Conservation (phyloP, 2,888 invertebrate species). For the Amblyjoppa proteus region DNA sequence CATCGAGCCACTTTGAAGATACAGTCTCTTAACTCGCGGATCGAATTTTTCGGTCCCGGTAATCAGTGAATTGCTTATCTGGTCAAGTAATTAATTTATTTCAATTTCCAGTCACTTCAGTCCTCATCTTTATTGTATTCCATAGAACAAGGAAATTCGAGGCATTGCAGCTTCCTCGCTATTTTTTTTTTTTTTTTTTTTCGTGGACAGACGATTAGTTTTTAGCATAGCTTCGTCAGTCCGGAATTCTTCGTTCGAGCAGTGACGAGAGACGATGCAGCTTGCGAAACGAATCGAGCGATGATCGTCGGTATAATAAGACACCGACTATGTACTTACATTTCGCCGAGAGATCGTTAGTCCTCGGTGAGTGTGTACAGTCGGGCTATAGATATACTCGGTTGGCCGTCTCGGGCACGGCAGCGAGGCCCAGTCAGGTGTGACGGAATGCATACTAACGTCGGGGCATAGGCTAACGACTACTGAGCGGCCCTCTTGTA, state of each 20-base stretch:
- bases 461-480: constrained; percentile 83
- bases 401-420: constrained; percentile 63
- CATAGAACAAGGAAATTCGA: background rate
- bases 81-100: too few species aligned
- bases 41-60: too few species aligned
- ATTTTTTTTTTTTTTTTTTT: background rate
- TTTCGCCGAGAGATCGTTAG: constrained; percentile 67
- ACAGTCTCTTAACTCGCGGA: too few species aligned
- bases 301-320: constrained; percentile 66
- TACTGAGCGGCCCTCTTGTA: constrained; percentile 80
- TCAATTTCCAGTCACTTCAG: too few species aligned
- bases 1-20: too few species aligned
- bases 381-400: constrained; percentile 33
- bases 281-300: constrained; percentile 65
- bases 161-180: background rate
- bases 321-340: constrained; percentile 65
- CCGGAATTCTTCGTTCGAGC: constrained; percentile 9
- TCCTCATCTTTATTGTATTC: background rate
- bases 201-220: constrained; percentile 29
- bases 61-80: too few species aligned
- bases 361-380: constrained; percentile 52
- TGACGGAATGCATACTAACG: constrained; percentile 83
- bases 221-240: constrained; percentile 16
- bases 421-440: constrained; percentile 79
- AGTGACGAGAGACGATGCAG: constrained; percentile 49